Conservation (phyloP, 2,888 invertebrate species). For the Notodromas monacha region DNA sequence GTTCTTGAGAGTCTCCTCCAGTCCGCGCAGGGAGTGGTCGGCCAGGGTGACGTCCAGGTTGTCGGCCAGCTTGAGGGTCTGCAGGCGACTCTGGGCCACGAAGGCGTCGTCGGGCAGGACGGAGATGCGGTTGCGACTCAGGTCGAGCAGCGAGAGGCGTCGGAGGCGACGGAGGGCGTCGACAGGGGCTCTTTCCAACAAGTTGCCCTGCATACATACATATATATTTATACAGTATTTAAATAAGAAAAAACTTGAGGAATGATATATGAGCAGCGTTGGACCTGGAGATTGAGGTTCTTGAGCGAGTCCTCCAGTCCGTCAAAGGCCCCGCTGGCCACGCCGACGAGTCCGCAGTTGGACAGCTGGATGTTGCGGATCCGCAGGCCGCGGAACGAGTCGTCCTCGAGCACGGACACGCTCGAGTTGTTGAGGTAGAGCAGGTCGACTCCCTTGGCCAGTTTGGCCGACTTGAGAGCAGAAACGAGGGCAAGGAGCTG, state of each 20-base stretch:
- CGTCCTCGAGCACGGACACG: constrained; percentile 20
- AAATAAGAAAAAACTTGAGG: no score
- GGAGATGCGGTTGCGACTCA: constrained; percentile 44
- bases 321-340: constrained; percentile 15
- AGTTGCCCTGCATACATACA: no score
- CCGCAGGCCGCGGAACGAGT: constrained; percentile 28
- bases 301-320: constrained; percentile 45
- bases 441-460: constrained; percentile 33
- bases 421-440: constrained; percentile 64
- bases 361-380: constrained; percentile 15
- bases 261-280: no score
- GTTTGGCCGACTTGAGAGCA: background rate
- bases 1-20: constrained; percentile 50
- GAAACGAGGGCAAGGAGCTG: constrained; percentile 23
- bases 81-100: constrained; percentile 23
- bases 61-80: constrained; percentile 35
- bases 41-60: constrained; percentile 48
- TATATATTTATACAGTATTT: no score
- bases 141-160: constrained; percentile 40
- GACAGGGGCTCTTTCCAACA: constrained; percentile 39
- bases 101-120: constrained; percentile 41
- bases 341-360: constrained; percentile 13
- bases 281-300: constrained; percentile 47
- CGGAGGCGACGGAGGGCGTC: constrained; percentile 30
- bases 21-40: constrained; percentile 33